phyloP scores from a whole-genome alignment of 64 coral and sea anemone species.

The Pocillopora damicornis region DNA sequence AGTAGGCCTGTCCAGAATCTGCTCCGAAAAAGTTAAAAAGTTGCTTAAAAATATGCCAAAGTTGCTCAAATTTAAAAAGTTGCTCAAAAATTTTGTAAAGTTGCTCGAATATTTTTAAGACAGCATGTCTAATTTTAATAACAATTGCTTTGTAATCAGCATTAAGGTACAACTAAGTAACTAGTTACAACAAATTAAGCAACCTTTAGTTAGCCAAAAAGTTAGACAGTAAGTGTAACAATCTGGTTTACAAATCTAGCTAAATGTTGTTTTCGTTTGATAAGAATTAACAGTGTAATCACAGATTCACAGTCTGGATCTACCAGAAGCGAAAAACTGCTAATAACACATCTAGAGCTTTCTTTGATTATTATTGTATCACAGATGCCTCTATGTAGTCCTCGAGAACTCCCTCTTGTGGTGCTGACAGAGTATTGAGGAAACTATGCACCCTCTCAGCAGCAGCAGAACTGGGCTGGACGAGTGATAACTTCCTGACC shows the following conservation, averaged over 20 bases:
- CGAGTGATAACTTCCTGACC: conserved; percentile 41
- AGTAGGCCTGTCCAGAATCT: no score
- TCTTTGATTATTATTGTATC: no score
- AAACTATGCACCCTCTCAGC: conserved; percentile 35
- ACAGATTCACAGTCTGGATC: conserved; percentile 36
- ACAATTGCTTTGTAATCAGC: conserved; percentile 41
- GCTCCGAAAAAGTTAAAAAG: background rate
- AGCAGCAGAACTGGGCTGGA: conserved; percentile 52
- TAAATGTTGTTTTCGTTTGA: conserved; percentile 26
- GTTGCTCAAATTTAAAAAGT: background rate
- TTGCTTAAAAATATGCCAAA: background rate
- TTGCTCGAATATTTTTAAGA: conserved; percentile 44
- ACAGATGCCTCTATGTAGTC: background rate
- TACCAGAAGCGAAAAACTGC: background rate
- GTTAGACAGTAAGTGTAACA: conserved; percentile 40
- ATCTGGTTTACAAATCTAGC: conserved; percentile 30
- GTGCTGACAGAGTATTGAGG: background rate
- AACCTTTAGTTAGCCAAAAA: conserved; percentile 14
- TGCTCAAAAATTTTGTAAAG: conserved; percentile 38
- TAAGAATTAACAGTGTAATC: conserved; percentile 37
- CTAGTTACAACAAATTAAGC: conserved; percentile 37
- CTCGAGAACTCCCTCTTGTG: no score
- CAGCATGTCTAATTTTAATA: conserved; percentile 40
- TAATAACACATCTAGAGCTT: no score
- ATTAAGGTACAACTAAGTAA: conserved; percentile 38